These are phyloP conservation scores for Carassius carassius DNA, from an alignment of 2,113 vertebrate genomes.

Conservation along the genomic window DNA sequence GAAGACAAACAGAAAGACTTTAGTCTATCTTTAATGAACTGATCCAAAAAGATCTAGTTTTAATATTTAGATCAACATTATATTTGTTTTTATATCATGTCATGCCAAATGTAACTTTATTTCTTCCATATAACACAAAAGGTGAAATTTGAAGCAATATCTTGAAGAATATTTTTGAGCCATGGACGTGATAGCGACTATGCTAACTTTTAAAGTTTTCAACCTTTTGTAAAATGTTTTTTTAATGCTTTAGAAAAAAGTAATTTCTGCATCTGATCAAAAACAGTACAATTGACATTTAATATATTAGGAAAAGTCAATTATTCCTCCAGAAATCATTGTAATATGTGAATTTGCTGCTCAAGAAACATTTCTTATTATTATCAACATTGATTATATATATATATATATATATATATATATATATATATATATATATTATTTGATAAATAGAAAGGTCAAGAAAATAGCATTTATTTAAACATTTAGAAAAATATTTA, in stretches of 20 bases:
- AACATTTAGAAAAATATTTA: too few relatives aligned
- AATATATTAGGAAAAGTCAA: not conserved
- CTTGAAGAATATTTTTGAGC: not conserved
- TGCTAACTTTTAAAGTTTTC: too few relatives aligned
- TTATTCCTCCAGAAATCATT: not conserved
- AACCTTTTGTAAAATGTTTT: too few relatives aligned
- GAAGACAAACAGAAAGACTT: not conserved
- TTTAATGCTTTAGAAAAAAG: too few relatives aligned
- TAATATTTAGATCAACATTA: not conserved
- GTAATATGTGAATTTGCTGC: not conserved
- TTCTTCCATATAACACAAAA: not conserved
- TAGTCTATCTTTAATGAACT: not conserved
- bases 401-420: too few relatives aligned
- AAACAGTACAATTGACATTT: too few relatives aligned
- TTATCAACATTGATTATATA: too few relatives aligned
- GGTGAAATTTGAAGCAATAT: not conserved
- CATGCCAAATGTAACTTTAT: not conserved
- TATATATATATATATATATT: too few relatives aligned
- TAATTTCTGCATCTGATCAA: too few relatives aligned
- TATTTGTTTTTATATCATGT: not conserved
- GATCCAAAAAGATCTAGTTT: not conserved
- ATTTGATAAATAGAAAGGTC: too few relatives aligned
- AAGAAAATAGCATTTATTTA: not conserved
- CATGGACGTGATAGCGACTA: too few relatives aligned
- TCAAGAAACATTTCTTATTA: not conserved